These are phyloP conservation scores for Lasioglossum malachurum DNA, from an alignment of 2,888 invertebrate genomes.

Conservation along the genomic window DNA sequence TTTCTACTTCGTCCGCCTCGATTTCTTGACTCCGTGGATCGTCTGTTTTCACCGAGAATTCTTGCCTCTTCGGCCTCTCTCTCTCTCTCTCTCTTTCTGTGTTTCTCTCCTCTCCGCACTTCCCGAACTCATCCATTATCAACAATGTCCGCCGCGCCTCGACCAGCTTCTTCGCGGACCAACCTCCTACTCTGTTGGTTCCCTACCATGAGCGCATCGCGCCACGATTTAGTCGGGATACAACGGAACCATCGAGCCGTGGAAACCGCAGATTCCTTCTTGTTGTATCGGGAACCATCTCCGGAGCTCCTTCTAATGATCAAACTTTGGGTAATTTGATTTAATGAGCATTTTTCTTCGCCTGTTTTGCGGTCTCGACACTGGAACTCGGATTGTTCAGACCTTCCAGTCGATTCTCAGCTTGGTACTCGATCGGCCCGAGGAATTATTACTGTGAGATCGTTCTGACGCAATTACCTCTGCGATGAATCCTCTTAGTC, in stretches of 20 bases:
- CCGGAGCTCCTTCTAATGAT: constrained; percentile 38
- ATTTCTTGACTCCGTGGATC: constrained; percentile 47
- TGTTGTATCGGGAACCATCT: constrained; percentile 31
- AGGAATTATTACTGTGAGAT: not conserved
- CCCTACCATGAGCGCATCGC: constrained; percentile 32
- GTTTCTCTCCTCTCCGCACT: not conserved
- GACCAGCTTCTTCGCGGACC: constrained; percentile 14
- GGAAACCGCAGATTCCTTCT: constrained; percentile 28
- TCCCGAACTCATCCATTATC: constrained; percentile 51
- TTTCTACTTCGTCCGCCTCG: constrained; percentile 33
- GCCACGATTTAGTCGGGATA: constrained; percentile 55
- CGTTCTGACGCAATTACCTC: not conserved
- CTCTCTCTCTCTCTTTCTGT: not conserved
- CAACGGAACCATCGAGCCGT: constrained; percentile 47
- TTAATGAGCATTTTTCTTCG: constrained; percentile 62
- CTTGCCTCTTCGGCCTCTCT: not conserved
- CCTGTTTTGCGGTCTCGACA: constrained; percentile 27
- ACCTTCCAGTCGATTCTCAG: constrained; percentile 32
- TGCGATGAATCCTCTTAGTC: not conserved
- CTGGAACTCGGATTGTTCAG: constrained; percentile 17
- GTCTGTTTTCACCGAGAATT: constrained; percentile 37
- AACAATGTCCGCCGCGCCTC: constrained; percentile 27
- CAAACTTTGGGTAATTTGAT: constrained; percentile 66
- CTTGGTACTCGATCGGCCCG: not conserved
- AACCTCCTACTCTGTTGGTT: constrained; percentile 27